These are phyloP conservation scores for Rhagophthalmus giganteus DNA, from an alignment of 2,888 invertebrate species.

Conservation along the genomic window DNA sequence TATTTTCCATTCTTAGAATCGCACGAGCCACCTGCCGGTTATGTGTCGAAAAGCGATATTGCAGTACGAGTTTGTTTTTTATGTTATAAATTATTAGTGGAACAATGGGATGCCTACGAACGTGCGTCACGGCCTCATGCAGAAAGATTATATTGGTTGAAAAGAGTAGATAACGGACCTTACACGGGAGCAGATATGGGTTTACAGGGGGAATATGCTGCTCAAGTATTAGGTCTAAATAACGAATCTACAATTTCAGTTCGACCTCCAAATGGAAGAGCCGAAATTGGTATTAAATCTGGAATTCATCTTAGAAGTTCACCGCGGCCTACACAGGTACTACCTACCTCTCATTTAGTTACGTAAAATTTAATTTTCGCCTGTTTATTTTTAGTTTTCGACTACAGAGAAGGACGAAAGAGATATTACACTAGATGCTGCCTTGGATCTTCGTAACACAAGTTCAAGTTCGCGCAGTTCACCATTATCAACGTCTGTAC, in stretches of 20 bases:
- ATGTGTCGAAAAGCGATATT: slow-evolving; percentile 49
- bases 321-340: slow-evolving; percentile 46
- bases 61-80: slow-evolving; percentile 79
- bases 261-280: slow-evolving; percentile 45
- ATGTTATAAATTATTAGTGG: slow-evolving; percentile 81
- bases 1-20: slow-evolving; percentile 91
- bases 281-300: slow-evolving; percentile 35
- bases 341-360: not conserved
- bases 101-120: slow-evolving; percentile 93
- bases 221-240: slow-evolving; percentile 79
- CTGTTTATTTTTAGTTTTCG: slow-evolving; percentile 45
- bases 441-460: slow-evolving; percentile 61
- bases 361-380: no score
- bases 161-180: slow-evolving; percentile 86
- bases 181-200: slow-evolving; percentile 89
- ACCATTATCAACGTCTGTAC: slow-evolving; percentile 46
- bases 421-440: slow-evolving; percentile 49
- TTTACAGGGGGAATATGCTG: slow-evolving; percentile 84
- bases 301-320: slow-evolving; percentile 41
- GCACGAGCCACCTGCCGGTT: slow-evolving; percentile 84
- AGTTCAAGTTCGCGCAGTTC: slow-evolving; percentile 59
- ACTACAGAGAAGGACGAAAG: slow-evolving; percentile 43
- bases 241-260: slow-evolving; percentile 55
- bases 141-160: slow-evolving; percentile 90
- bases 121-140: slow-evolving; percentile 77